Conservation (phyloP, 2,888 invertebrate genomes). For the Drosophila ezoana region DNA sequence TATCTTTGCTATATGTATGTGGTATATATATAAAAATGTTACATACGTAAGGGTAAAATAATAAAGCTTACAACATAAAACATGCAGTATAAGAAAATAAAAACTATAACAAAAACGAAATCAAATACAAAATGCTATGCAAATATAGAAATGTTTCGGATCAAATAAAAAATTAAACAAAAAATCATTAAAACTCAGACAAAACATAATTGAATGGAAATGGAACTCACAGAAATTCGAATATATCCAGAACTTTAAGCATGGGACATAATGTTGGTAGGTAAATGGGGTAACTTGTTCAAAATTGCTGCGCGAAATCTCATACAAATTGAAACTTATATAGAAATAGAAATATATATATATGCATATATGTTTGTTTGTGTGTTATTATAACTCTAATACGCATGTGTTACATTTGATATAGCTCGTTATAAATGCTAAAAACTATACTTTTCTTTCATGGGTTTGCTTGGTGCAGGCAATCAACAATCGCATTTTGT, state of each 20-base stretch:
- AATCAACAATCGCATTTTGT: constrained; percentile 23
- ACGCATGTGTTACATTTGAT: constrained; percentile 26
- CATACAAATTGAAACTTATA: constrained; percentile 67
- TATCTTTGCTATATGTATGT: constrained; percentile 21
- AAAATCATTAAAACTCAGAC: constrained; percentile 16
- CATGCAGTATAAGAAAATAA: constrained; percentile 43
- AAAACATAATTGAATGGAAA: constrained; percentile 20
- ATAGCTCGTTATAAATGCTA: constrained; percentile 65
- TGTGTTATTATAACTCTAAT: constrained; percentile 28
- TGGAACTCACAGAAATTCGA: constrained; percentile 28
- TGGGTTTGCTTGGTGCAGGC: constrained; percentile 8
- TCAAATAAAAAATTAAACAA: constrained; percentile 8
- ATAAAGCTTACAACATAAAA: constrained; percentile 46
- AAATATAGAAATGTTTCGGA: constrained; percentile 5
- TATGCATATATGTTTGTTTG: constrained; percentile 4
- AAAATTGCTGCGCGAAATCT: constrained; percentile 72
- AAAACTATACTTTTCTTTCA: constrained; percentile 57
- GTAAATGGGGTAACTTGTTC: constrained; percentile 47
- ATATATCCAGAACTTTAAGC: constrained; percentile 41
- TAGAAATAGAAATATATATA: constrained; percentile 36
- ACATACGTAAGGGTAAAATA: constrained; percentile 40
- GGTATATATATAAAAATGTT: constrained; percentile 24
- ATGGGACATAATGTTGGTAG: constrained; percentile 9
- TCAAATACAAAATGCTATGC: constrained; percentile 24
- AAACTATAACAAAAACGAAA: constrained; percentile 9